Evolutionary conservation across 2,888 invertebrate genomes (phyloP).

Genomic region (Cephonodes hylas): DNA sequence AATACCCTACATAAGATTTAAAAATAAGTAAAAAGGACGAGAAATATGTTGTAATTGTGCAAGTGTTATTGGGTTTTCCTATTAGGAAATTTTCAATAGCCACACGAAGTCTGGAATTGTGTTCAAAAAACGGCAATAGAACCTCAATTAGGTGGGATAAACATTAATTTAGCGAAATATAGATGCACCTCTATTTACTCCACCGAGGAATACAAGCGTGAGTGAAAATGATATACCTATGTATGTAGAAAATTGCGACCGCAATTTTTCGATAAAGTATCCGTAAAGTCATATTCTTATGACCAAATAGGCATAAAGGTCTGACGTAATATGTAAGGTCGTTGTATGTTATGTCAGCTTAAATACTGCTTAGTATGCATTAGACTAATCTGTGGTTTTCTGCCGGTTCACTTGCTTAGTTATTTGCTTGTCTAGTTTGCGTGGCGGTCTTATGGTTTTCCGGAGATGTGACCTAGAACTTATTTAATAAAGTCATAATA

Average conservation of each 20-base stretch:
- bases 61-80: too few species aligned
- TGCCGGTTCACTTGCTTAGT: conserved; percentile 2
- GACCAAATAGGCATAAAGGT: not conserved
- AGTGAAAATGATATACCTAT: not conserved
- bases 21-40: too few species aligned
- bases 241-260: too few species aligned
- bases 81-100: too few species aligned
- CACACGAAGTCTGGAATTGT: too few species aligned
- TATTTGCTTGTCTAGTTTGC: not conserved
- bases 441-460: not conserved
- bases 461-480: not conserved
- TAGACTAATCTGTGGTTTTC: not conserved
- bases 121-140: too few species aligned
- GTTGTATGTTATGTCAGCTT: not conserved
- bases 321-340: not conserved
- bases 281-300: not conserved
- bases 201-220: not conserved
- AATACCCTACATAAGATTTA: too few species aligned
- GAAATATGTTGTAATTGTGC: too few species aligned
- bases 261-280: too few species aligned
- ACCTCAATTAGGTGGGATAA: too few species aligned
- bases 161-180: too few species aligned
- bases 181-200: too few species aligned
- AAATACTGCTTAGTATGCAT: not conserved
- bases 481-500: not conserved